phyloP scores from a whole-genome alignment of 2,797 vertebrate species.

The Parauchenoglanis ngamensis region DNA sequence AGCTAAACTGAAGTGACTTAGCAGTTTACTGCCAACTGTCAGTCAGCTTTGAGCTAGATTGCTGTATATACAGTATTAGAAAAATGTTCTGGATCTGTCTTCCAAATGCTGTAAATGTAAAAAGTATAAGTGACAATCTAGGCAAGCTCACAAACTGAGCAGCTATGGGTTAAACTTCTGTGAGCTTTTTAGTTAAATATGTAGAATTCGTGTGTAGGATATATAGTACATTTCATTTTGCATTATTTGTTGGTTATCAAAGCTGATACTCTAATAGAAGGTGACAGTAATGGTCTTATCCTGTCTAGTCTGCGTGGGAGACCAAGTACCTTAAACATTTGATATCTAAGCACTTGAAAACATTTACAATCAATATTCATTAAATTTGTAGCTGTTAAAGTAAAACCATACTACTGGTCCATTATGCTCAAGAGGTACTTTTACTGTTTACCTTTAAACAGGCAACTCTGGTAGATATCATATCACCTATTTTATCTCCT shows the following conservation, averaged over 20 bases:
- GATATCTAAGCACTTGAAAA: background rate
- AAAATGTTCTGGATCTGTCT: background rate
- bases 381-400: background rate
- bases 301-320: background rate
- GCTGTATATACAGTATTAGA: background rate
- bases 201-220: background rate
- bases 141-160: background rate
- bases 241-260: too few species aligned
- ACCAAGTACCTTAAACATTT: background rate
- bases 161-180: background rate
- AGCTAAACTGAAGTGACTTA: background rate
- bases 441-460: background rate
- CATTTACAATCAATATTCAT: background rate
- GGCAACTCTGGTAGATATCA: background rate
- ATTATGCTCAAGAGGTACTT: background rate
- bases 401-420: background rate
- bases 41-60: background rate
- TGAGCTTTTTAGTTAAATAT: background rate
- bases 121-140: background rate
- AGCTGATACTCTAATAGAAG: background rate
- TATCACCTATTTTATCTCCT: too few species aligned
- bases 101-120: background rate
- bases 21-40: background rate
- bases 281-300: background rate
- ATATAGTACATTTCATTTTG: too few species aligned